Conservation (phyloP, 2,797 vertebrate genomes). For the Gymnothorax reevesii region DNA sequence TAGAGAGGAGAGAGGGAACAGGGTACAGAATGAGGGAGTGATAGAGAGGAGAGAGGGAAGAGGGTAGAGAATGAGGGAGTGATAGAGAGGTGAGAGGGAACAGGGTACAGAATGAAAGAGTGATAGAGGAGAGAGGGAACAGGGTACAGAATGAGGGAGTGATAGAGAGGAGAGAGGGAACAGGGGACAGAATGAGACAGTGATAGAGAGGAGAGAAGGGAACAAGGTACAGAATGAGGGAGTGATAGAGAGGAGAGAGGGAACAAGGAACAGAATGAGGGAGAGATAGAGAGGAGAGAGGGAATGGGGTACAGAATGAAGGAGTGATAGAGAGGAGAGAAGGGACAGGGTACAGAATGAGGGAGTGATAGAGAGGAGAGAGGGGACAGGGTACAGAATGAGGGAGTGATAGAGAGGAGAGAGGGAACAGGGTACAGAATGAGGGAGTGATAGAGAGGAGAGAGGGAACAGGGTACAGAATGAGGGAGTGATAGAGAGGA, state of each 20-base stretch:
- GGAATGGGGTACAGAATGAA: background rate
- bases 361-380: background rate
- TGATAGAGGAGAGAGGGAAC: background rate
- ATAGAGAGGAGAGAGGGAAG: background rate
- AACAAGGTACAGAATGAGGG: background rate
- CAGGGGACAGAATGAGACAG: background rate
- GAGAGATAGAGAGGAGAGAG: background rate
- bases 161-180: too few relatives aligned
- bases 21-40: background rate
- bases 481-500: too few relatives aligned
- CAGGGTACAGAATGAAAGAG: background rate
- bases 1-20: background rate
- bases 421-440: background rate
- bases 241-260: too few relatives aligned
- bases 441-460: background rate
- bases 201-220: background rate
- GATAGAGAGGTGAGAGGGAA: too few relatives aligned
- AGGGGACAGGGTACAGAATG: background rate
- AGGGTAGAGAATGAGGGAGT: background rate
- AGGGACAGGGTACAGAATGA: background rate
- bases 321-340: too few relatives aligned
- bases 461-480: background rate
- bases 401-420: too few relatives aligned
- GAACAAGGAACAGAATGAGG: background rate
- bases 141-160: background rate